A percentile compares a stretch with the other conserved stretches of the same genome.
These are phyloP conservation scores for Crenuchus spilurus DNA, from an alignment of 2,797 vertebrate genomes.

Conservation along the genomic window DNA sequence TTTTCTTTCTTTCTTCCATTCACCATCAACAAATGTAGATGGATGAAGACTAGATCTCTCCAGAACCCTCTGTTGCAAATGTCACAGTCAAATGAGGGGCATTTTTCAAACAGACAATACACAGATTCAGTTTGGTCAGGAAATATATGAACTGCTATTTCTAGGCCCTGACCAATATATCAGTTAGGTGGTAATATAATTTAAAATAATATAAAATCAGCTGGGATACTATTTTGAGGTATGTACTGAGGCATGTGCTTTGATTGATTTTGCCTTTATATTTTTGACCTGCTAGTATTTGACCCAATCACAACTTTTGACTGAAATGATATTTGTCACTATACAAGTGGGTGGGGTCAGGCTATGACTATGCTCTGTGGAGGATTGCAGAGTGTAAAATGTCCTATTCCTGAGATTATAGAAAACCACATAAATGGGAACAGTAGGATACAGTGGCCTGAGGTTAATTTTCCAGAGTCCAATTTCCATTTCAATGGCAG, in stretches of 20 bases:
- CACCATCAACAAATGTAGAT: not conserved
- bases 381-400: not conserved
- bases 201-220: too few species aligned
- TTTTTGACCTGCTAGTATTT: too few species aligned
- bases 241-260: too few species aligned
- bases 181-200: too few species aligned
- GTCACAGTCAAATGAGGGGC: not conserved
- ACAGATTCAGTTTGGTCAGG: not conserved
- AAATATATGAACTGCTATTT: not conserved
- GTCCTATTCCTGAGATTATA: conserved; percentile 41
- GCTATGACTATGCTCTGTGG: too few species aligned
- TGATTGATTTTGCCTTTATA: too few species aligned
- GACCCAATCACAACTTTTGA: too few species aligned
- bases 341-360: too few species aligned
- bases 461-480: conserved; percentile 40
- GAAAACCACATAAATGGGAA: conserved; percentile 42
- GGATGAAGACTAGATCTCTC: not conserved
- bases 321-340: too few species aligned
- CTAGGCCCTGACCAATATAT: too few species aligned
- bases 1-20: not conserved
- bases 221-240: too few species aligned
- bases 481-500: conserved; percentile 55
- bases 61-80: not conserved
- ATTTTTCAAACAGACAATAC: not conserved
- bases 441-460: conserved; percentile 36